These are phyloP conservation scores for Acanthurus lineatus DNA, from an alignment of 2,797 vertebrate genomes.

Conservation along the genomic window DNA sequence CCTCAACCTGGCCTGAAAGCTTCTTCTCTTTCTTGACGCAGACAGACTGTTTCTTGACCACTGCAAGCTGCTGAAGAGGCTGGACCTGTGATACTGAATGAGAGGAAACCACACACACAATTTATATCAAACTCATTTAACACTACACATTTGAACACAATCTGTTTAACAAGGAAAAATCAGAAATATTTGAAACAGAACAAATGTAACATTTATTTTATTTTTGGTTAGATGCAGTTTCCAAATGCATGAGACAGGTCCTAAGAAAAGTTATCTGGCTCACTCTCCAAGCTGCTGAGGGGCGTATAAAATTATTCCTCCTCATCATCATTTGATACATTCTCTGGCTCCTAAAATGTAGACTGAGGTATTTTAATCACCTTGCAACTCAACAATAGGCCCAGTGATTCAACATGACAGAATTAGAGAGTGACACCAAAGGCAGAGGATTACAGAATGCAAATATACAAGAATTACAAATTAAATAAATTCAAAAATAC, in stretches of 20 bases:
- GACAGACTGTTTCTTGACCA: conserved; percentile 78
- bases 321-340: conserved; percentile 60
- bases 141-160: neutral
- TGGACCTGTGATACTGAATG: conserved; percentile 78
- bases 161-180: neutral
- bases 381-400: conserved; percentile 49
- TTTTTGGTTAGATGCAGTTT: neutral
- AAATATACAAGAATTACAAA: neutral
- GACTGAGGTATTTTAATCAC: conserved; percentile 40
- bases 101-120: neutral
- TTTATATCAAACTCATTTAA: neutral
- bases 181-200: neutral
- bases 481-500: neutral
- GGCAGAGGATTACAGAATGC: neutral
- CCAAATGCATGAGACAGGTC: neutral
- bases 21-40: conserved; percentile 65
- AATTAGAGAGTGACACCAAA: conserved; percentile 27
- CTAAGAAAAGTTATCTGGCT: conserved; percentile 9
- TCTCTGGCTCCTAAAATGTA: conserved; percentile 36
- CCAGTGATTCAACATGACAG: conserved; percentile 54
- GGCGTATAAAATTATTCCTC: conserved; percentile 39
- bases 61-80: conserved; percentile 71
- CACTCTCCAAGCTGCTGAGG: conserved; percentile 48
- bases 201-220: neutral
- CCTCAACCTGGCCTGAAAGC: conserved; percentile 73